phyloP scores from a whole-genome alignment of 1,140 invertebrate genomes.

The honey bee (Apis mellifera) region DNA sequence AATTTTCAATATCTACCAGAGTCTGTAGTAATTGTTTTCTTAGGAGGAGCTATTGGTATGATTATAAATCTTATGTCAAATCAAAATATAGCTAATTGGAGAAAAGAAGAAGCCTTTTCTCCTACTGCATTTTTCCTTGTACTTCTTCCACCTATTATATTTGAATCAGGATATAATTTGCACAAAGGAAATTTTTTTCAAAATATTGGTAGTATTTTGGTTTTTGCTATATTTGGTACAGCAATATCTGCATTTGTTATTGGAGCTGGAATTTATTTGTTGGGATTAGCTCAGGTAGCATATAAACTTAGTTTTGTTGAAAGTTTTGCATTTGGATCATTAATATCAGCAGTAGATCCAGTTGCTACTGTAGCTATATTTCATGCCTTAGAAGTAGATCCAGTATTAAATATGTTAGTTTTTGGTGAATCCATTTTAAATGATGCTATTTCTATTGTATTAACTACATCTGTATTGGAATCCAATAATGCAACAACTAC shows the following conservation, averaged over 20 bases:
- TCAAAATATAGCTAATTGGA: slow-evolving; percentile 95
- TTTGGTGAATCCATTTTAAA: slow-evolving; percentile 99
- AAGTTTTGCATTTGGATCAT: slow-evolving; percentile 98
- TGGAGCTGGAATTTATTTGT: slow-evolving; percentile 96
- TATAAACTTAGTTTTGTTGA: slow-evolving; percentile 96
- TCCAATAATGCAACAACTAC: slow-evolving; percentile 86
- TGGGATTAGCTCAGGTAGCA: slow-evolving; percentile 94
- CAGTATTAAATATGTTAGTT: slow-evolving; percentile 98
- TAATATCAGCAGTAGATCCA: slow-evolving; percentile 99
- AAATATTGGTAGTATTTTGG: slow-evolving; percentile 96
- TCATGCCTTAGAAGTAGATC: slow-evolving; percentile 97
- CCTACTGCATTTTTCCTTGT: slow-evolving; percentile 98
- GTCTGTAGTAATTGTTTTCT: slow-evolving; percentile 97
- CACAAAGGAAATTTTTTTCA: slow-evolving; percentile 99
- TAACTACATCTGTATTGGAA: slow-evolving; percentile 94
- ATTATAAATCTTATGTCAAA: slow-evolving; percentile 95
- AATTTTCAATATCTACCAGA: slow-evolving; percentile 98
- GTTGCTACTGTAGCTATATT: slow-evolving; percentile 99
- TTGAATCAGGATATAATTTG: slow-evolving; percentile 99
- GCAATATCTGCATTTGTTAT: slow-evolving; percentile 97
- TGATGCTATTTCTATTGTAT: slow-evolving; percentile 98
- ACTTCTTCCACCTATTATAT: slow-evolving; percentile 98
- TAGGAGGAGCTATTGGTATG: slow-evolving; percentile 95
- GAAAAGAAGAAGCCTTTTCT: slow-evolving; percentile 97
- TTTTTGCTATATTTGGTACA: slow-evolving; percentile 98